Percentiles rank a stretch among this genome's conserved stretches.
phyloP scores from a whole-genome alignment of 1,140 invertebrate species.

The Magallana ariakensis region DNA sequence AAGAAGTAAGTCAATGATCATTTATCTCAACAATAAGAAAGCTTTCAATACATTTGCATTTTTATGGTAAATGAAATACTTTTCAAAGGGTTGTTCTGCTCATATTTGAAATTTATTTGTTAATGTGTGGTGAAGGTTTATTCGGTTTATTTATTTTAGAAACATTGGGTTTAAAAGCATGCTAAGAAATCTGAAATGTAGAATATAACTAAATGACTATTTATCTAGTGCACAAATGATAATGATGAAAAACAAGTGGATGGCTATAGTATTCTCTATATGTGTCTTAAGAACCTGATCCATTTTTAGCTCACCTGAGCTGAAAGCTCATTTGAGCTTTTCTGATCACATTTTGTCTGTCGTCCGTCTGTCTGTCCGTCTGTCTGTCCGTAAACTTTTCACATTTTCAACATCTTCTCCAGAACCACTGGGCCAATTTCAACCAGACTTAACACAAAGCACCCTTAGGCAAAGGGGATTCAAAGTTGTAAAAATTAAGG shows the following conservation, averaged over 20 bases:
- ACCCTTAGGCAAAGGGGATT: no score
- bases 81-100: not conserved
- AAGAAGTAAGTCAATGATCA: not conserved
- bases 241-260: not conserved
- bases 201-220: slow-evolving; percentile 7
- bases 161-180: not conserved
- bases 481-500: no score
- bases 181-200: slow-evolving; percentile 2
- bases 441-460: no score
- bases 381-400: no score
- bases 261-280: not conserved
- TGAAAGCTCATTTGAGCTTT: no score
- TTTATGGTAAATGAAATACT: slow-evolving; percentile 3
- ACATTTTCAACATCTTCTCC: no score
- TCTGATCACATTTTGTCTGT: no score
- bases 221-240: not conserved
- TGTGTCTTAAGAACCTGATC: not conserved
- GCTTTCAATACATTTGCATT: slow-evolving; percentile 18
- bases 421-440: no score
- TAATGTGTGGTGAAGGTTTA: not conserved
- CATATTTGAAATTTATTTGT: not conserved
- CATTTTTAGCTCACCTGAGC: no score
- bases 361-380: no score
- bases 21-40: not conserved
- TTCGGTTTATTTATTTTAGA: not conserved